A percentile compares a stretch with the other conserved stretches of the same genome.
phyloP scores from a whole-genome alignment of 2,797 vertebrate genomes.

The Chrosomus eos region DNA sequence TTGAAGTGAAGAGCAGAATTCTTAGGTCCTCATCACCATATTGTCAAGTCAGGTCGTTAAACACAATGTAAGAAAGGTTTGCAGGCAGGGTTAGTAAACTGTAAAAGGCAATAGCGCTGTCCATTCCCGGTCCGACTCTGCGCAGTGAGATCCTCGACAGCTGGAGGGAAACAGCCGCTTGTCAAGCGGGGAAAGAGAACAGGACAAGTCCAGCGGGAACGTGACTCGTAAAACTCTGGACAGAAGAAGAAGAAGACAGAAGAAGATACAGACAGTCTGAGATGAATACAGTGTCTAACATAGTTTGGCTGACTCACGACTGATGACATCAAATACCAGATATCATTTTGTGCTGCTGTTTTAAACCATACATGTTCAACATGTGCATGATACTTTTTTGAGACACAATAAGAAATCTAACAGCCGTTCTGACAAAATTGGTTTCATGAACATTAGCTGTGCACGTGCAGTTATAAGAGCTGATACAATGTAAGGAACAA shows the following conservation, averaged over 20 bases:
- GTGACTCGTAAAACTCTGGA: constrained; percentile 5
- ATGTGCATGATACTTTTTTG: background rate
- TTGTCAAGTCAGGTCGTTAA: background rate
- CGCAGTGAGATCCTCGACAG: background rate
- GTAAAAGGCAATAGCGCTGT: background rate
- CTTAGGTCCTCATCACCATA: background rate
- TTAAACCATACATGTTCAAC: background rate
- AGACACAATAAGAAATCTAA: background rate
- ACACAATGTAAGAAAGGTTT: background rate
- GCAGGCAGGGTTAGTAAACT: background rate
- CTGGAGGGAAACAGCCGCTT: background rate
- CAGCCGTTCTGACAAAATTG: background rate
- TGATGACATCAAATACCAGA: background rate
- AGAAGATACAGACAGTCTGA: background rate
- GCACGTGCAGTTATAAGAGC: too few relatives aligned
- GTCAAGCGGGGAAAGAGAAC: constrained; percentile 16
- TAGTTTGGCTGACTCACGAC: background rate
- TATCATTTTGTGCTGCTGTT: too few relatives aligned
- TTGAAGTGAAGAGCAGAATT: constrained; percentile 6
- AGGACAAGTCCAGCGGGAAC: background rate
- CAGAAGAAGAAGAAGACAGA: too few relatives aligned
- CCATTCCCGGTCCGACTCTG: background rate
- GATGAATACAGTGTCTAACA: background rate
- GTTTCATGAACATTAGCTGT: background rate
- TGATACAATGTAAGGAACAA: too few relatives aligned